Evolutionary conservation across 1,140 invertebrate species (phyloP).

Genomic region (Tribolium castaneum): DNA sequence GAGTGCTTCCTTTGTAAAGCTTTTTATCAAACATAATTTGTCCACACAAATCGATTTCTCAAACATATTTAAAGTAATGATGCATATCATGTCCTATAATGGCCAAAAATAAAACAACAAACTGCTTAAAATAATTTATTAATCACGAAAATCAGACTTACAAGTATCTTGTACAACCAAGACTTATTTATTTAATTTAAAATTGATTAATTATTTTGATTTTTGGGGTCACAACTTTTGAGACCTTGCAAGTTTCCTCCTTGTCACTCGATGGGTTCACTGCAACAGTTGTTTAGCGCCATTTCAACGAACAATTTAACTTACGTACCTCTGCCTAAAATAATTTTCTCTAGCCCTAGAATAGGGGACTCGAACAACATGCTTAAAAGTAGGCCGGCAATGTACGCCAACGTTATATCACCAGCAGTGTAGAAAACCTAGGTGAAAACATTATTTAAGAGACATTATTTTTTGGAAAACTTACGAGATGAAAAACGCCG

Average conservation of each 20-base stretch:
- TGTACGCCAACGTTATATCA: conserved; percentile 32
- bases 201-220: background rate
- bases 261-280: background rate
- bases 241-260: background rate
- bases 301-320: background rate
- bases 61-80: background rate
- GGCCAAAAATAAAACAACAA: background rate
- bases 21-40: background rate
- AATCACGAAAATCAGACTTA: background rate
- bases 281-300: no score
- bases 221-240: background rate
- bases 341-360: conserved; percentile 31
- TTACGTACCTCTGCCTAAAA: background rate
- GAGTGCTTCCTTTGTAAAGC: background rate
- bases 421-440: conserved; percentile 22
- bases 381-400: background rate
- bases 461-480: conserved; percentile 12
- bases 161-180: background rate
- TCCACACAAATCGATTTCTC: background rate
- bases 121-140: background rate
- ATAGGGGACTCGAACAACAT: conserved; percentile 39
- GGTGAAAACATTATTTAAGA: background rate
- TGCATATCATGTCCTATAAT: background rate
- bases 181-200: background rate
- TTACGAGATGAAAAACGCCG: conserved; percentile 66